These are phyloP conservation scores for Micrastur ruficollis DNA, from an alignment of 2,797 vertebrate genomes.

Conservation along the genomic window DNA sequence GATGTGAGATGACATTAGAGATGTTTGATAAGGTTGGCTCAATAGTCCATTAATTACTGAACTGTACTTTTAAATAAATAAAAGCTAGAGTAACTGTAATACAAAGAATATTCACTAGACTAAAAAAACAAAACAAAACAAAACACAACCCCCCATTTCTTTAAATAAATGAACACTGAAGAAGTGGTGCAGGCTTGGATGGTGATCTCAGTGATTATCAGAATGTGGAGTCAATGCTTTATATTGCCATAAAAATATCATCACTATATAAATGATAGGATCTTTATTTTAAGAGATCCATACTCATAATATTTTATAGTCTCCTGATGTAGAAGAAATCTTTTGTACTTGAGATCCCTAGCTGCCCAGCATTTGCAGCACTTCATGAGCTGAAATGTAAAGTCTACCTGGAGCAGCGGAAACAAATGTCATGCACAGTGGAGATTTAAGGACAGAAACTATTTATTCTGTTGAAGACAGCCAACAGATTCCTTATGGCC, in stretches of 20 bases:
- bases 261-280: neutral
- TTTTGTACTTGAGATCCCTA: neutral
- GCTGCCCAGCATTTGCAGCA: neutral
- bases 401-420: neutral
- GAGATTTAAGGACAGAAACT: neutral
- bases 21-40: neutral
- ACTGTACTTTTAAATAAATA: neutral
- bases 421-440: too few relatives aligned
- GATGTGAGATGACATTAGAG: neutral
- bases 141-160: neutral
- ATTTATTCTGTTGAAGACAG: neutral
- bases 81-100: neutral
- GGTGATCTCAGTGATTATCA: neutral
- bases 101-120: neutral
- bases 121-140: neutral
- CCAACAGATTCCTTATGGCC: neutral
- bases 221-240: neutral
- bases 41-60: neutral
- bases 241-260: neutral
- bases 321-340: neutral
- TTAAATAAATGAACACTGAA: neutral
- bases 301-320: neutral
- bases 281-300: neutral
- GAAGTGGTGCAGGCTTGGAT: neutral
- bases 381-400: neutral